Evolutionary conservation across 1,140 invertebrate genomes (phyloP).

Genomic region (Zaprionus capensis): DNA sequence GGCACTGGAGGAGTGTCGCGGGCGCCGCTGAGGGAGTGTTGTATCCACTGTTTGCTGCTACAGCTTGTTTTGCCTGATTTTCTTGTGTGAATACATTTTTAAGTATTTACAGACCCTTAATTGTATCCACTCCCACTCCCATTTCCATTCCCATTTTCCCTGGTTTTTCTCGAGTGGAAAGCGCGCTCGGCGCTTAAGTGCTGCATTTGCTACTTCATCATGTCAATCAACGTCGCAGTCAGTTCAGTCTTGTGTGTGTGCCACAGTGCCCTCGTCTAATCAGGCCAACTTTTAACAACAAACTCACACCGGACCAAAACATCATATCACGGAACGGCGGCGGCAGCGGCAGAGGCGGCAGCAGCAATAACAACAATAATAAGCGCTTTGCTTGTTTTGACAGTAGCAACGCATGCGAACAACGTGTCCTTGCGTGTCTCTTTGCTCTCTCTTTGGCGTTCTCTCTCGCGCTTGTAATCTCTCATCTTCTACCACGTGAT

Average conservation of each 20-base stretch:
- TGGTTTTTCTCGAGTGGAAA: conserved; percentile 16
- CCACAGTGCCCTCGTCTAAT: conserved; percentile 50
- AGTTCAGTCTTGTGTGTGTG: conserved; percentile 20
- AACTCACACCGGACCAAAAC: conserved; percentile 51
- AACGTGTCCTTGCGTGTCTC: conserved; percentile 15
- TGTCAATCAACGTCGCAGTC: conserved; percentile 64
- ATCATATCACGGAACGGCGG: background rate
- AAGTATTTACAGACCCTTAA: background rate
- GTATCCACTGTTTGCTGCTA: conserved; percentile 28
- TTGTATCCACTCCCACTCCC: background rate
- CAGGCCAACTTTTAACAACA: conserved; percentile 69
- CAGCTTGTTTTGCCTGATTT: conserved; percentile 35
- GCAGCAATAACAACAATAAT: conserved; percentile 21
- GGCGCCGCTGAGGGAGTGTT: conserved; percentile 13
- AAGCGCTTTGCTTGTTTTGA: conserved; percentile 63
- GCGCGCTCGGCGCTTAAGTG: conserved; percentile 40
- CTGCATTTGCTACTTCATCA: conserved; percentile 58
- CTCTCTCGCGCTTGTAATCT: background rate
- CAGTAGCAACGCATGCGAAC: conserved; percentile 57
- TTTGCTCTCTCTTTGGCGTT: background rate
- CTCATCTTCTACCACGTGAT: conserved; percentile 47
- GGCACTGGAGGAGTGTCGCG: conserved; percentile 12
- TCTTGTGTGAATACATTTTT: conserved; percentile 29
- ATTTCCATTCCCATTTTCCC: background rate
- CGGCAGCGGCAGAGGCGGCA: background rate